Evolutionary conservation across 1,140 invertebrate genomes (phyloP).

Genomic region (Drosophila bocqueti): DNA sequence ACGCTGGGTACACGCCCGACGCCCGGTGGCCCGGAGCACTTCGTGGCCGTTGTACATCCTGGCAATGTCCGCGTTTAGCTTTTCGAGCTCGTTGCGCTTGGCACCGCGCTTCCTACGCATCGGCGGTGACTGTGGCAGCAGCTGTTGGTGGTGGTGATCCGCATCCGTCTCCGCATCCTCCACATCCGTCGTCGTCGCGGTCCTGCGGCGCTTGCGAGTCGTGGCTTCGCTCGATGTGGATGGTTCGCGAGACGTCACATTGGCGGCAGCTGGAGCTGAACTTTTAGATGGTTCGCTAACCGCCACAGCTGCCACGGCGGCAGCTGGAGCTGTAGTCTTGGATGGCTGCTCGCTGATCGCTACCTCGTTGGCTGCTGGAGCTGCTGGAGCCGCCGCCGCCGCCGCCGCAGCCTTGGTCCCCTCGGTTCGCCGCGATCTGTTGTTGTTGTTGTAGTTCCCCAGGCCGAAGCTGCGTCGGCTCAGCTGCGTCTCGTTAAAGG

Average conservation of each 20-base stretch:
- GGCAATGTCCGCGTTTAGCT: slow-evolving; percentile 87
- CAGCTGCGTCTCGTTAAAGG: slow-evolving; percentile 62
- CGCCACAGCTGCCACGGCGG: too few relatives aligned
- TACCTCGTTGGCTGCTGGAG: not conserved
- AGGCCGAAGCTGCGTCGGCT: slow-evolving; percentile 44
- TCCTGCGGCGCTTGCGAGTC: not conserved
- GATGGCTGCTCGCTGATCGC: not conserved
- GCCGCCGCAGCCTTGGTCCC: not conserved
- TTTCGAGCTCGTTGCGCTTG: slow-evolving; percentile 86
- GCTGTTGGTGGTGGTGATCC: not conserved
- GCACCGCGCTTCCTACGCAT: slow-evolving; percentile 8
- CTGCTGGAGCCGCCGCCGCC: too few relatives aligned
- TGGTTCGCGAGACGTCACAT: not conserved
- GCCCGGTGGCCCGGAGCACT: slow-evolving; percentile 86
- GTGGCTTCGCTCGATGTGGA: not conserved
- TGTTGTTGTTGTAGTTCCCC: not conserved
- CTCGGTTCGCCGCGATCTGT: not conserved
- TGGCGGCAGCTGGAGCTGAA: not conserved
- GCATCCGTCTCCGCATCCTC: not conserved
- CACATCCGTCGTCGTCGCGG: not conserved
- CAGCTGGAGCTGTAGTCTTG: not conserved
- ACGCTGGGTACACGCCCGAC: slow-evolving; percentile 82
- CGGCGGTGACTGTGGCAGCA: not conserved
- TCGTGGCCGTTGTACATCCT: slow-evolving; percentile 85
- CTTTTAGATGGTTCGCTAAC: not conserved